phyloP scores from a whole-genome alignment of 2,113 vertebrate genomes.

The Tetrao urogallus region DNA sequence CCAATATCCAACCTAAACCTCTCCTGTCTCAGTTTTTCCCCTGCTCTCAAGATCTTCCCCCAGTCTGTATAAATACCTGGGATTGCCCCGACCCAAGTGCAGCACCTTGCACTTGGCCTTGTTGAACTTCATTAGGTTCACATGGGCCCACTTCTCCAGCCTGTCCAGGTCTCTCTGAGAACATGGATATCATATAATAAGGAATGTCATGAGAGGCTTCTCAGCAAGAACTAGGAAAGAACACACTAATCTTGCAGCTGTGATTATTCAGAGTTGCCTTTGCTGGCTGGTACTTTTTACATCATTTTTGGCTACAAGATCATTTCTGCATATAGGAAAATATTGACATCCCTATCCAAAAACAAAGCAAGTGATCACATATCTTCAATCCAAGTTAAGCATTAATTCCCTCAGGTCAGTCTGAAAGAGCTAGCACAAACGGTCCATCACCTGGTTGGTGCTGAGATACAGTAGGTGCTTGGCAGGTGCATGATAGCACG shows the following conservation, averaged over 20 bases:
- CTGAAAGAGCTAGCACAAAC: not conserved
- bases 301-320: constrained; percentile 13
- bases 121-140: too few species aligned
- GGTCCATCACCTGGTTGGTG: not conserved
- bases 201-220: not conserved
- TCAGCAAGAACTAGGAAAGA: not conserved
- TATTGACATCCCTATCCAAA: constrained; percentile 18
- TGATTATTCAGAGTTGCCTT: constrained; percentile 37
- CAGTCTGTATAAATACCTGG: too few species aligned
- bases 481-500: not conserved
- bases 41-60: too few species aligned
- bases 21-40: too few species aligned
- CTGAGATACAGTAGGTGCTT: not conserved
- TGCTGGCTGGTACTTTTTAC: not conserved
- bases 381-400: not conserved
- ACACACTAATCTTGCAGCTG: not conserved
- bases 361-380: not conserved
- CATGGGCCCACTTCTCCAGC: too few species aligned
- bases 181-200: not conserved
- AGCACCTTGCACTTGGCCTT: too few species aligned
- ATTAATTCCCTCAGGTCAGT: not conserved
- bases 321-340: not conserved
- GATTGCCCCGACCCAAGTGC: too few species aligned
- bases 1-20: too few species aligned
- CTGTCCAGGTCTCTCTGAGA: not conserved